Evolutionary conservation across 2,888 invertebrate genomes (phyloP).

Genomic region (Leucania comma): DNA sequence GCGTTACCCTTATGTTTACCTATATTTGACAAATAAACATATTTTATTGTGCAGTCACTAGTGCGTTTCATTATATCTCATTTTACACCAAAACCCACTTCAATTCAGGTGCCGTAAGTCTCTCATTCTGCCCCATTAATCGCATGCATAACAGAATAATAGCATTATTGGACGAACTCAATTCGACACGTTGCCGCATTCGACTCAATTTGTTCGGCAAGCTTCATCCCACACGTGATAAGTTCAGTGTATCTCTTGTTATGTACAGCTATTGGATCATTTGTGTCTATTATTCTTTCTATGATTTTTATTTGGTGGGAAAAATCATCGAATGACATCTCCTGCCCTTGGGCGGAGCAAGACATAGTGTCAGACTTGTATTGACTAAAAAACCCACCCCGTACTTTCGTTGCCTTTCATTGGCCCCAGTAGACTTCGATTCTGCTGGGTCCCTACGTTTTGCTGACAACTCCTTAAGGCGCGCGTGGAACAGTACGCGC

Average conservation of each 20-base stretch:
- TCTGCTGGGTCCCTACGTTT: no score
- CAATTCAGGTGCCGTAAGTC: neutral
- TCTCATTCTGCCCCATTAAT: slow-evolving; percentile 20
- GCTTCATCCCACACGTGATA: slow-evolving; percentile 6
- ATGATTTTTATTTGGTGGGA: no score
- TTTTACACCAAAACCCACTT: neutral
- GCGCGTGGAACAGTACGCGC: no score
- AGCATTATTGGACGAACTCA: slow-evolving; percentile 38
- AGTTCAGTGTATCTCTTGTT: neutral
- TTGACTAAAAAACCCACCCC: no score
- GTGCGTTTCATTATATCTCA: neutral
- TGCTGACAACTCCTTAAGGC: no score
- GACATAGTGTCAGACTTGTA: no score
- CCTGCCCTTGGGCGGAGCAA: no score
- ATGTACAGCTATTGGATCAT: neutral
- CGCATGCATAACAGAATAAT: slow-evolving; percentile 36
- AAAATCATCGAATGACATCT: no score
- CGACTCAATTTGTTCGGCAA: slow-evolving; percentile 9
- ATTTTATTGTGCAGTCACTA: neutral
- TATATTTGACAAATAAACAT: no score
- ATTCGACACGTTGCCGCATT: slow-evolving; percentile 24
- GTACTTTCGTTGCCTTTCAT: no score
- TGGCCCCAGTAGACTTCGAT: no score
- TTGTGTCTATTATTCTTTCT: neutral
- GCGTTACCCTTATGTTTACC: no score